Evolutionary conservation across 2,113 vertebrate genomes (phyloP).

Genomic region (Sinocyclocheilus grahami): DNA sequence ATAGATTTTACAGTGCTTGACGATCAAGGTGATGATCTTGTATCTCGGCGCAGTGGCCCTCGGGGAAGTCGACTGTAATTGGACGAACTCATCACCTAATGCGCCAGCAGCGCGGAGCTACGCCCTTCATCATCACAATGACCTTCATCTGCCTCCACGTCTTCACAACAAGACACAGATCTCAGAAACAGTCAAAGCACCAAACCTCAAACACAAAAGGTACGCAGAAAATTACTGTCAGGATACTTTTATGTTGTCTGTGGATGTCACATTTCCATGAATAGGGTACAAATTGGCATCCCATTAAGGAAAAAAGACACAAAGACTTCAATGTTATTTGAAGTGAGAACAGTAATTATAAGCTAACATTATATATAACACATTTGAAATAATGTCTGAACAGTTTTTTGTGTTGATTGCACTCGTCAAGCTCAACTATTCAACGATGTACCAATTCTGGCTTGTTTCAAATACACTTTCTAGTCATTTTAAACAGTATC

Average conservation of each 20-base stretch:
- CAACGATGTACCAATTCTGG: not conserved
- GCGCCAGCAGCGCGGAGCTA: constrained; percentile 36
- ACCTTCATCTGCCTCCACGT: constrained; percentile 48
- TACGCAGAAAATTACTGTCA: not conserved
- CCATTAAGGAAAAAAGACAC: not conserved
- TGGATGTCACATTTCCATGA: not conserved
- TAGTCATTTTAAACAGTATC: too few species aligned
- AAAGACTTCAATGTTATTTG: too few species aligned
- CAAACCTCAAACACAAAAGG: not conserved
- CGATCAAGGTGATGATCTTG: constrained; percentile 62
- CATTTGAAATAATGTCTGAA: too few species aligned
- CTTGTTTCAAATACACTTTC: not conserved
- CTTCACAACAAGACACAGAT: not conserved
- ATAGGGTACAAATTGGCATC: not conserved
- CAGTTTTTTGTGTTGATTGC: not conserved
- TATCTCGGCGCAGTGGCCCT: constrained; percentile 48
- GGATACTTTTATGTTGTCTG: not conserved
- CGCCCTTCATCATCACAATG: constrained; percentile 43
- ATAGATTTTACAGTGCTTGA: constrained; percentile 62
- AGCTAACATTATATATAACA: too few species aligned
- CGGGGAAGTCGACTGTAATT: constrained; percentile 52
- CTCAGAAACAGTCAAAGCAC: not conserved
- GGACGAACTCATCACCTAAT: constrained; percentile 48
- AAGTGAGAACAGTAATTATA: too few species aligned
- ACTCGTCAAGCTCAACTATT: not conserved